A percentile compares a stretch with the other conserved stretches of the same genome.
Evolutionary conservation across 2,113 vertebrate species (phyloP).

Genomic region (Prunella fulvescens): DNA sequence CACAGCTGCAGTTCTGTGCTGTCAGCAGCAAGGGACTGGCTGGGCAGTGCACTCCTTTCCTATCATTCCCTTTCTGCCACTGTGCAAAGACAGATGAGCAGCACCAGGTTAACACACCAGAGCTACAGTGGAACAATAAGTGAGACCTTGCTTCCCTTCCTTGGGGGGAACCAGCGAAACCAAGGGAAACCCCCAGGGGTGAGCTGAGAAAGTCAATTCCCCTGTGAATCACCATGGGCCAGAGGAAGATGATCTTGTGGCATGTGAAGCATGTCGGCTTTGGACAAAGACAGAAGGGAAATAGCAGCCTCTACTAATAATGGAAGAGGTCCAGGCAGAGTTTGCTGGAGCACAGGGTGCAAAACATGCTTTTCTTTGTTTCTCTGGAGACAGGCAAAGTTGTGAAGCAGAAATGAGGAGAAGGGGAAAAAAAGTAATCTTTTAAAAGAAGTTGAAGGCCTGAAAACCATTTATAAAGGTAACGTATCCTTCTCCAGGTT

Average conservation of each 20-base stretch:
- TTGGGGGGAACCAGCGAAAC: not conserved
- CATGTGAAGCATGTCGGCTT: conserved; percentile 13
- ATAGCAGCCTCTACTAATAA: not conserved
- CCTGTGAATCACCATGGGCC: not conserved
- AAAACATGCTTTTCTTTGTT: not conserved
- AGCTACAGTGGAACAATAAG: rapidly evolving
- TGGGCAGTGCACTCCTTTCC: not conserved
- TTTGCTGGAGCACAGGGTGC: not conserved
- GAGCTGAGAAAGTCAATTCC: not conserved
- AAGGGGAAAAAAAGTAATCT: not conserved
- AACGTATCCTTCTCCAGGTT: not conserved
- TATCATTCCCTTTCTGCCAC: not conserved
- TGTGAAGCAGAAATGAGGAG: not conserved
- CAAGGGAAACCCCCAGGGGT: not conserved
- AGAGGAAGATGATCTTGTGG: conserved; percentile 25
- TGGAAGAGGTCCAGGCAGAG: not conserved
- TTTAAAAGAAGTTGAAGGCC: not conserved
- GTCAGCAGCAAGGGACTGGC: not conserved
- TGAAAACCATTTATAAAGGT: not conserved
- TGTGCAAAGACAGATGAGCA: not conserved
- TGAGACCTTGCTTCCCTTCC: rapidly evolving
- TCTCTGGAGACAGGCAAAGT: not conserved
- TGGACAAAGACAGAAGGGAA: conserved; percentile 5
- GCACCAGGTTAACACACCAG: not conserved
- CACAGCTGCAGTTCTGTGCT: conserved; percentile 33